These are phyloP conservation scores for Lissonota sp. DNA, from an alignment of 2,888 invertebrate species.

Conservation along the genomic window DNA sequence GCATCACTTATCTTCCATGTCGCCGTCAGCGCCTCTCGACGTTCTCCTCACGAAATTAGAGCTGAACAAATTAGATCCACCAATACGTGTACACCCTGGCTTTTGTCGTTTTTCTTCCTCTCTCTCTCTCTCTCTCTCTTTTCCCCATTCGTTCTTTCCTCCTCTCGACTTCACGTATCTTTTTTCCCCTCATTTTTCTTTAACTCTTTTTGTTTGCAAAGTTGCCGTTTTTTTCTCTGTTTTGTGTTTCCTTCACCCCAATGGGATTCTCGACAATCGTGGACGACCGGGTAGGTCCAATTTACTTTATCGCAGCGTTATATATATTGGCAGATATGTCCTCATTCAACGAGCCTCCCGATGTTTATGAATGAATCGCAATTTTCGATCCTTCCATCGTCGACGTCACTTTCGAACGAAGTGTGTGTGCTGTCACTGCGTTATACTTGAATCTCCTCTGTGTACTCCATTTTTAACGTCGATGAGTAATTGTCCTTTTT, in stretches of 20 bases:
- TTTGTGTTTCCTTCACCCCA: conserved; percentile 1
- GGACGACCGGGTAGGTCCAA: conserved; percentile 43
- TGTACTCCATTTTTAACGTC: conserved; percentile 34
- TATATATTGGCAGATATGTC: conserved; percentile 53
- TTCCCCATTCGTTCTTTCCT: no score
- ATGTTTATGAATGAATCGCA: conserved; percentile 46
- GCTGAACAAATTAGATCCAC: conserved; percentile 70
- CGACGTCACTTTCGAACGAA: conserved; percentile 1
- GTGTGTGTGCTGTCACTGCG: conserved; percentile 3
- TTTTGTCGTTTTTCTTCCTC: conserved; percentile 16
- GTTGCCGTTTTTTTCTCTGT: background rate
- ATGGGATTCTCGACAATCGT: conserved; percentile 36
- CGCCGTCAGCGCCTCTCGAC: conserved; percentile 68
- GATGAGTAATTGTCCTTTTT: conserved; percentile 12
- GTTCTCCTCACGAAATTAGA: conserved; percentile 69
- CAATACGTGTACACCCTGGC: conserved; percentile 63
- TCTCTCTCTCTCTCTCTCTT: no score
- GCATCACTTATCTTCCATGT: conserved; percentile 71
- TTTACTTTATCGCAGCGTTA: conserved; percentile 40
- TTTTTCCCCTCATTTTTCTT: conserved; percentile 29
- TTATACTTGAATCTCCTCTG: background rate
- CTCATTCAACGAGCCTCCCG: conserved; percentile 10
- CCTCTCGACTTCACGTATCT: background rate
- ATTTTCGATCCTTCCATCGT: conserved; percentile 13
- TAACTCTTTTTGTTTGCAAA: conserved; percentile 30